Percentiles rank a stretch among this genome's conserved stretches.
Conservation (phyloP, 1,140 invertebrate genomes). For the Oryctes rhinoceros region DNA sequence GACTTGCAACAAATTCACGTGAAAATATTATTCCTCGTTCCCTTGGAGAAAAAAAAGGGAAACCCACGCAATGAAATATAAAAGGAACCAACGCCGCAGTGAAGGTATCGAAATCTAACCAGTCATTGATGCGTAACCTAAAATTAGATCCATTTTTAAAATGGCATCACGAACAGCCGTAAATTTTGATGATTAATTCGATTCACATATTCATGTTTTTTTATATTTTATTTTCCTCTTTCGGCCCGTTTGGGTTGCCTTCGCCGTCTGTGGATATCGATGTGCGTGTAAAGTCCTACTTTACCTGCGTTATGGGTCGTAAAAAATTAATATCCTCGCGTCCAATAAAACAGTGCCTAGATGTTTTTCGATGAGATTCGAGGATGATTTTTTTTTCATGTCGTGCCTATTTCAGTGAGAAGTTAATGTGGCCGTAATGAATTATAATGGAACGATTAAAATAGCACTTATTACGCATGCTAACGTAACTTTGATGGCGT, state of each 20-base stretch:
- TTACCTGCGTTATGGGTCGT: conserved; percentile 35
- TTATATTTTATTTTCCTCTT: conserved; percentile 36
- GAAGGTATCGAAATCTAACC: background rate
- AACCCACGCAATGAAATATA: too few species aligned
- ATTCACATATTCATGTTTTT: conserved; percentile 47
- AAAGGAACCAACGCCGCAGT: background rate
- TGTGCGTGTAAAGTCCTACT: conserved; percentile 30
- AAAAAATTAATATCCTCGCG: conserved; percentile 31
- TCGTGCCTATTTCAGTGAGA: background rate
- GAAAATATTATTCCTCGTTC: background rate
- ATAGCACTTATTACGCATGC: background rate
- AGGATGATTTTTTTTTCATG: conserved; percentile 25
- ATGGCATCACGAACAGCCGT: conserved; percentile 23
- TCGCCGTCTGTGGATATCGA: conserved; percentile 7
- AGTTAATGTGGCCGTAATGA: background rate
- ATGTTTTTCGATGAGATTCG: conserved; percentile 22
- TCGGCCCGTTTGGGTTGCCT: background rate
- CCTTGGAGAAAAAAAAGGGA: background rate
- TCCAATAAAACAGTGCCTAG: conserved; percentile 31
- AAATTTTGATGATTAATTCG: conserved; percentile 36
- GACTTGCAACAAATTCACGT: conserved; percentile 18
- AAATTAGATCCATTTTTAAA: conserved; percentile 26
- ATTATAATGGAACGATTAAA: conserved; percentile 16
- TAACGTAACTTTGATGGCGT: background rate
- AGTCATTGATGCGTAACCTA: conserved; percentile 13